A percentile compares a stretch with the other conserved stretches of the same genome.
These are phyloP conservation scores for Distichodus sexfasciatus DNA, from an alignment of 2,797 vertebrate genomes.

Conservation along the genomic window DNA sequence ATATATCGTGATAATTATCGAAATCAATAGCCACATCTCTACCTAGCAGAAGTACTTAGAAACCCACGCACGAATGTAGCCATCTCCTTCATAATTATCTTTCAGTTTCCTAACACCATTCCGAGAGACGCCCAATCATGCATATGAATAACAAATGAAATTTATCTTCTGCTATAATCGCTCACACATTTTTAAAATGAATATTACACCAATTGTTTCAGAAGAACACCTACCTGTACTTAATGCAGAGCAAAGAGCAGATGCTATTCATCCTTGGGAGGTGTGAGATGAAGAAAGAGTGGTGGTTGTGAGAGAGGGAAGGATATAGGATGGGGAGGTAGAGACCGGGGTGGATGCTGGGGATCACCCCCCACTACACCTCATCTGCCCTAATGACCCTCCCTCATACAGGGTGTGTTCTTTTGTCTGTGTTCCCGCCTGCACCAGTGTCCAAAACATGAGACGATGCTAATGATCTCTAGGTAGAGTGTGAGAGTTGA, in stretches of 20 bases:
- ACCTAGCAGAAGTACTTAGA: too few relatives aligned
- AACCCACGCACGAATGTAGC: too few relatives aligned
- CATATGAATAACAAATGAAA: slow-evolving; percentile 20
- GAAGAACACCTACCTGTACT: slow-evolving; percentile 86
- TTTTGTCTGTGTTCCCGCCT: background rate
- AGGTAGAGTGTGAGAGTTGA: background rate
- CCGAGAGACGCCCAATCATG: background rate
- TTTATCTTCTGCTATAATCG: background rate
- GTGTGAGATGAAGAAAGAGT: slow-evolving; percentile 34
- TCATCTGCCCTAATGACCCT: slow-evolving; percentile 39
- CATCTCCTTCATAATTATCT: too few relatives aligned
- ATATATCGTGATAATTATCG: too few relatives aligned
- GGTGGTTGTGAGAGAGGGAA: slow-evolving; percentile 37
- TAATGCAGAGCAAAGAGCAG: slow-evolving; percentile 95
- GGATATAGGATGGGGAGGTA: slow-evolving; percentile 11
- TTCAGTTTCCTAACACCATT: too few relatives aligned
- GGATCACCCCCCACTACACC: slow-evolving; percentile 38
- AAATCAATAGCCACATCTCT: too few relatives aligned
- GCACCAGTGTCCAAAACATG: background rate
- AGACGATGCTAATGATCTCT: slow-evolving; percentile 3
- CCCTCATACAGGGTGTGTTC: slow-evolving; percentile 16
- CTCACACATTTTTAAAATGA: slow-evolving; percentile 14
- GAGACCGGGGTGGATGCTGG: slow-evolving; percentile 46
- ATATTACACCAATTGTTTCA: slow-evolving; percentile 32
- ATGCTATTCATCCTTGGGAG: slow-evolving; percentile 85